These are phyloP conservation scores for Galbula dea DNA, from an alignment of 2,113 vertebrate genomes.

Conservation along the genomic window DNA sequence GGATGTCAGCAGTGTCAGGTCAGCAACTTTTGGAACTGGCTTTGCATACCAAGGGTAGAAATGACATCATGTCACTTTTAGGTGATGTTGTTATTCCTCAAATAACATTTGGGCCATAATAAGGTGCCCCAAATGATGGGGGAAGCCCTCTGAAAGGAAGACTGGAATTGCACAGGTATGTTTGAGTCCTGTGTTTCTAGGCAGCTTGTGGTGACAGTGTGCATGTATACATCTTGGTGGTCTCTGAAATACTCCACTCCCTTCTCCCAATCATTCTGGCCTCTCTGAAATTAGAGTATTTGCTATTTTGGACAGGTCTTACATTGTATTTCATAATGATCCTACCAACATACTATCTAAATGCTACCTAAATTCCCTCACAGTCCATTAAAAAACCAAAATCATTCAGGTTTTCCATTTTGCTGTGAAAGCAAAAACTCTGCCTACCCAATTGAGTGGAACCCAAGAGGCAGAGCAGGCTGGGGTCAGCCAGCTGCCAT, in stretches of 20 bases:
- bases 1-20: neutral
- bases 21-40: neutral
- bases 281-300: neutral
- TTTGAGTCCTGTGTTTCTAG: neutral
- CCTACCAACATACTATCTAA: fast-evolving
- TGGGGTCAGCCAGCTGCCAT: fast-evolving
- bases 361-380: neutral
- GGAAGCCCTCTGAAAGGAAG: neutral
- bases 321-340: fast-evolving
- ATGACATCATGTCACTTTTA: fast-evolving
- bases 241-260: neutral
- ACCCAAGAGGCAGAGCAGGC: neutral
- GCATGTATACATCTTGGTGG: no score
- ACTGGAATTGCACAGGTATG: neutral
- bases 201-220: neutral
- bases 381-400: neutral
- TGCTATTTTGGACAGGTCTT: neutral
- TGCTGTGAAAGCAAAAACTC: neutral
- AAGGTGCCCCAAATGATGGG: fast-evolving
- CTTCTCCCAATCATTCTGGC: neutral
- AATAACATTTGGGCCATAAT: no score
- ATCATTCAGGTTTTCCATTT: neutral
- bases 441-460: fast-evolving
- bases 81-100: no score
- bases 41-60: fast-evolving